phyloP scores from a whole-genome alignment of 2,113 vertebrate genomes.

The Leptobrachium ailaonicum region DNA sequence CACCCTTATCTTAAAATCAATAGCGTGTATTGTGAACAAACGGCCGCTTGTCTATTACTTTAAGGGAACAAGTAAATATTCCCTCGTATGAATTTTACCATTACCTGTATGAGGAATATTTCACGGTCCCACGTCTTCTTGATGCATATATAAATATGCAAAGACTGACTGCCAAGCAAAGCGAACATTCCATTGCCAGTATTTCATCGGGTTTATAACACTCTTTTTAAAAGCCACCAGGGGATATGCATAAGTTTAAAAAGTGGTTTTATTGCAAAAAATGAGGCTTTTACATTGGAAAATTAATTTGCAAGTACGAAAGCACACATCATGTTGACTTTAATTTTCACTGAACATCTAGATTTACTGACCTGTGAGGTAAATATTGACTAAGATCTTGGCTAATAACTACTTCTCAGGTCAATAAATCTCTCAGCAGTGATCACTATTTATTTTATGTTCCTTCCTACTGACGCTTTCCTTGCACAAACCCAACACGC shows the following conservation, averaged over 20 bases:
- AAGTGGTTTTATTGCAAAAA: constrained; percentile 48
- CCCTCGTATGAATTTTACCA: neutral
- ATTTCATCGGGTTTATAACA: constrained; percentile 49
- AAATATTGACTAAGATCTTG: constrained; percentile 50
- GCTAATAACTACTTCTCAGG: constrained; percentile 50
- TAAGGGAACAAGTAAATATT: constrained; percentile 21
- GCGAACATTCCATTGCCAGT: constrained; percentile 43
- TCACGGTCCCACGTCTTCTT: constrained; percentile 20
- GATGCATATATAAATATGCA: constrained; percentile 43
- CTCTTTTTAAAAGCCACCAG: constrained; percentile 49
- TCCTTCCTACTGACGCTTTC: constrained; percentile 40
- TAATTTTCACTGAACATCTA: constrained; percentile 50
- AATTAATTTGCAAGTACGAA: constrained; percentile 49
- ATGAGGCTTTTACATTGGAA: constrained; percentile 48
- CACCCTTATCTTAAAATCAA: too few relatives aligned
- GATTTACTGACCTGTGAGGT: constrained; percentile 50
- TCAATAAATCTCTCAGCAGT: constrained; percentile 49
- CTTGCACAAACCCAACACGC: constrained; percentile 30
- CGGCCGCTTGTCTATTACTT: constrained; percentile 9
- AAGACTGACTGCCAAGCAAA: constrained; percentile 39
- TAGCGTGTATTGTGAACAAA: constrained; percentile 15
- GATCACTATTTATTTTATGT: constrained; percentile 49
- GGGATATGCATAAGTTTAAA: constrained; percentile 50
- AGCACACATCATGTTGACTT: constrained; percentile 49
- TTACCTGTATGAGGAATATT: constrained; percentile 28